phyloP scores from a whole-genome alignment of 2,113 vertebrate genomes.

The Loxodonta africana region DNA sequence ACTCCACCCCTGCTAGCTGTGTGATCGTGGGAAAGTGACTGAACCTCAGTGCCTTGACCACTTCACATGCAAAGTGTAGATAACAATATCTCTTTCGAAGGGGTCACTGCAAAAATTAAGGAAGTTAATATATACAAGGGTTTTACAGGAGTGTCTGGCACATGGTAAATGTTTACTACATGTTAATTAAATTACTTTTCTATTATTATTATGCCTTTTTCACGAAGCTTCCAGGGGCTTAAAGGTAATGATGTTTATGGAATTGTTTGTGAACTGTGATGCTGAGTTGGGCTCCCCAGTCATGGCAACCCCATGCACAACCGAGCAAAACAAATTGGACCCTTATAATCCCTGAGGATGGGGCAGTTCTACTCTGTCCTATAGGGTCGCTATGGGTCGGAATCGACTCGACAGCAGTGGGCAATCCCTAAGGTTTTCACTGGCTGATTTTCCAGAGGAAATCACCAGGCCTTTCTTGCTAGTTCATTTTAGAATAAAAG shows the following conservation, averaged over 20 bases:
- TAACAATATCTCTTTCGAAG: neutral
- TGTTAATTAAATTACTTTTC: neutral
- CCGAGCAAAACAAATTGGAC: neutral
- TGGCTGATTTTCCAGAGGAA: neutral
- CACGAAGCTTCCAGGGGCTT: neutral
- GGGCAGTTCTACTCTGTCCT: too few species aligned
- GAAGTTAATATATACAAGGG: neutral
- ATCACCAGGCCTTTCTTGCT: neutral
- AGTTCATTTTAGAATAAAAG: neutral
- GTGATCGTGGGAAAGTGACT: neutral
- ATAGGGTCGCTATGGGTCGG: too few species aligned
- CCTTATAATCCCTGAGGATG: neutral
- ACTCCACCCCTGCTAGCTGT: neutral
- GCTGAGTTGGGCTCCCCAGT: neutral
- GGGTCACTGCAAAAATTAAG: neutral
- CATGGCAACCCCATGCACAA: neutral
- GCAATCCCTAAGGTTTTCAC: neutral
- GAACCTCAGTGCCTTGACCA: neutral
- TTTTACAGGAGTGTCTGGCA: neutral
- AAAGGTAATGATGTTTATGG: neutral
- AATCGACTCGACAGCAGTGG: too few species aligned
- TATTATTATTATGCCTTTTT: neutral
- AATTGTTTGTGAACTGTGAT: neutral
- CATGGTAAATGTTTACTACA: neutral
- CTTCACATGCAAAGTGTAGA: neutral